Base-by-base conservation (phyloP, 92 coral and sea anemone species). In the Porites rus region DNA sequence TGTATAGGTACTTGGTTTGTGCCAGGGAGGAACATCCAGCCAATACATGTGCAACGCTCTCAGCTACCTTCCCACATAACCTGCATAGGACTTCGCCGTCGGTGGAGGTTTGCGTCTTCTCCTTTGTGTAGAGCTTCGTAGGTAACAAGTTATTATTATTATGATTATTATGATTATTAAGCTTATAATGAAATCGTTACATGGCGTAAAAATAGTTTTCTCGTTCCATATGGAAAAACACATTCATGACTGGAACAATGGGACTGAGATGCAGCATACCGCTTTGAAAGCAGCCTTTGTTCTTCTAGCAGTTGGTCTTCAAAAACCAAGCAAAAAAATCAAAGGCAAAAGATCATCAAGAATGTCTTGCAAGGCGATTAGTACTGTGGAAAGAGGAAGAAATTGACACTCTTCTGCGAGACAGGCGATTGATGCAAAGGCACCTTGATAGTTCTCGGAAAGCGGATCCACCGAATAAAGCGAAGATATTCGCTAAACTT, bases 261-360 rank as follows among this genome's bases (percentile, higher is more conserved):
- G 65, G 17, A 46, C 90, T 2, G 78, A 87, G 24, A 80, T 64
- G 72, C 88, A 88, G 77, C 91, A 88, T 76, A 65, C 88, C 3
- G 85, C 95, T 9, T 68, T 93, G 14, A 93, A 86, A 79, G 90
- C 94, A 4, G 83, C 87, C 79, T 46, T 93, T 88, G 96, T 88
- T 61, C 88, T 90, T 28, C 67, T 91, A 9, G 88, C 92, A 24
- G 38, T 78, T 18, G 87, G 72, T 20, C 85, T 90, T 31, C 96
- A 93, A 93, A 89, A 86, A 58, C 91, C 93, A 78, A 76, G 89
- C 14, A 69, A 54, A 65, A 65, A 86, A 78, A 38, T 92, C 96
- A 1, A 90, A 93, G 75, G 85, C 93, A 24, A 90, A 89, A 77
- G 89, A 89, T 6, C 93, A 89, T 54, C 90, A 90, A 72, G 95